phyloP scores from a whole-genome alignment of 2,888 invertebrate species.

The Caenorhabditis sinica region DNA sequence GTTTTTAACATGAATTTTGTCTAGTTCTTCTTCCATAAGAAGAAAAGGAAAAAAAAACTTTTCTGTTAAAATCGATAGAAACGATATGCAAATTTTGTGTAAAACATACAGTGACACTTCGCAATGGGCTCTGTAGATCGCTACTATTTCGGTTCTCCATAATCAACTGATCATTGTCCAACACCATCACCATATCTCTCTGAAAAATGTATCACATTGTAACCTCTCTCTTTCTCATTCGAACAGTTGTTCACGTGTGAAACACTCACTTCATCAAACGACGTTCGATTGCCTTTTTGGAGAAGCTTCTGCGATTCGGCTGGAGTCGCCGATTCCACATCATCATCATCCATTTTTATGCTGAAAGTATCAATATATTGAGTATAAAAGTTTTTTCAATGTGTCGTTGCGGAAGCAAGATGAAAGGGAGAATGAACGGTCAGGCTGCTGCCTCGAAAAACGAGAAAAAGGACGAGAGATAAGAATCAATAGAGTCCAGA shows the following conservation, averaged over 20 bases:
- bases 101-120: conserved; percentile 70
- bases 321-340: conserved; percentile 49
- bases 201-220: conserved; percentile 20
- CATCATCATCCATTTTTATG: conserved; percentile 58
- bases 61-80: background rate
- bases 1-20: too few species aligned
- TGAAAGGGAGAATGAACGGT: conserved; percentile 2
- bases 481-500: conserved; percentile 31
- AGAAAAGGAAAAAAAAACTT: background rate
- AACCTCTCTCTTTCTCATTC: background rate
- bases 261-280: conserved; percentile 54
- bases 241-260: conserved; percentile 14
- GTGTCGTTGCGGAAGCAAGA: background rate
- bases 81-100: conserved; percentile 5
- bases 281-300: conserved; percentile 40
- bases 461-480: background rate
- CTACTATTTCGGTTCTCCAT: conserved; percentile 65
- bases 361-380: background rate
- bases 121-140: conserved; percentile 71
- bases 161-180: conserved; percentile 68
- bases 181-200: conserved; percentile 68
- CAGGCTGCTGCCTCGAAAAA: conserved; percentile 1
- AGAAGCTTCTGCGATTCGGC: conserved; percentile 59
- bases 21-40: too few species aligned
- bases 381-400: background rate